Evolutionary conservation across 2,888 invertebrate genomes (phyloP), one percentile per base, ranked within the genome.

Genomic region (Nematopogon swammerdamellus): DNA sequence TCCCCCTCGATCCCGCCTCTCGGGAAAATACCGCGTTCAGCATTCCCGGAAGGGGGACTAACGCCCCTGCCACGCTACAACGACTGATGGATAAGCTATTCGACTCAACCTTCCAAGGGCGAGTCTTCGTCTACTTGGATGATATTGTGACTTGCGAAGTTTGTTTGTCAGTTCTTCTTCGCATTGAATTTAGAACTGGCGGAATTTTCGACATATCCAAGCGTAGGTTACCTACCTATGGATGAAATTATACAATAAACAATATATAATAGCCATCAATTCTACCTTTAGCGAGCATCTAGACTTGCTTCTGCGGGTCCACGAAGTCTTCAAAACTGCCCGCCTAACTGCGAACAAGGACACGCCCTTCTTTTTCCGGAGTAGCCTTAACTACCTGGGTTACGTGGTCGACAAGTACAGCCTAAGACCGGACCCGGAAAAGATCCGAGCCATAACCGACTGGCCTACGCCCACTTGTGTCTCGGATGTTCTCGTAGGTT

Each of bases 51-150:
- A 49, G 57, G 1, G 57, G 57, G 2, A 55, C 57, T 5, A 30
- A 47, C 4, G 59, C 59, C 1, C 58, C 58, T 0, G 58, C 59
- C 1, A 58, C 59, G 1, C 61, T 58, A 36, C 59, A 59, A 44
- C 18, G 59, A 2, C 44, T 61, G 4, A 56, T 57, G 1, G 59
- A 59, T 50, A 18, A n/a, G 2, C 51, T 54, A 5, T 50, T 50
- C 19, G 53, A 51, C 1, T 52, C 51, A 18, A 54, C 54, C 16
- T 55, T 55, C 49, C 58, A 56, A 1, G n/a, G 36, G 1, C 55
- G 45, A 18, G 54, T 56, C 1, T 58, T 56, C 25, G 49, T 46
- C 4, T 59, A 52, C 46, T 1, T 57, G 2, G 59, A 59, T 50
- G 59, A 60, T 47, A 51, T 60, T n/a, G n/a, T n/a, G n/a, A n/a